Conservation (phyloP, 2,888 invertebrate species). For the Tetropium fuscum region DNA sequence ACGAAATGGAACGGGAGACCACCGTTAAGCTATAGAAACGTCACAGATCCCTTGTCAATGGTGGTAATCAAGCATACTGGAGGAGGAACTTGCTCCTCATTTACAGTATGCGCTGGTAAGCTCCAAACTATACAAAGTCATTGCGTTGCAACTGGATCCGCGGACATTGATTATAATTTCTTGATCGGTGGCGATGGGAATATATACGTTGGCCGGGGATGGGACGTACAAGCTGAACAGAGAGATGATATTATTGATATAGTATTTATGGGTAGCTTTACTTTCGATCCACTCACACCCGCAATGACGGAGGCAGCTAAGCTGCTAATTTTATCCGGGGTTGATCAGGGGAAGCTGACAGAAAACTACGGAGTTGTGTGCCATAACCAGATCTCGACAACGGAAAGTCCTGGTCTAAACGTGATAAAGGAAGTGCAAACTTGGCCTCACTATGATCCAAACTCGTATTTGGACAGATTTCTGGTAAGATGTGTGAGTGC, state of each 20-base stretch:
- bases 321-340: slow-evolving; percentile 64
- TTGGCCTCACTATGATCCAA: slow-evolving; percentile 65
- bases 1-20: slow-evolving; percentile 74
- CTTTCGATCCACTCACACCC: slow-evolving; percentile 49
- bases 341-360: slow-evolving; percentile 62
- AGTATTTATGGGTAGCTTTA: slow-evolving; percentile 43
- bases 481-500: slow-evolving; percentile 16
- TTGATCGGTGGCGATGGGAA: slow-evolving; percentile 80
- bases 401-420: slow-evolving; percentile 68
- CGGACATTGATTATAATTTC: slow-evolving; percentile 68
- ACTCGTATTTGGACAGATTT: slow-evolving; percentile 2
- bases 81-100: slow-evolving; percentile 63
- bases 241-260: slow-evolving; percentile 40
- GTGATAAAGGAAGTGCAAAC: slow-evolving; percentile 66
- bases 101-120: slow-evolving; percentile 65
- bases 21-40: slow-evolving; percentile 47
- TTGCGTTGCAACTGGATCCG: slow-evolving; percentile 53
- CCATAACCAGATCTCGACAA: slow-evolving; percentile 67
- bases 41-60: slow-evolving; percentile 29
- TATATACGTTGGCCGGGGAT: slow-evolving; percentile 75
- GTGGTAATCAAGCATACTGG: slow-evolving; percentile 69
- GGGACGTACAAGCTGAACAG: slow-evolving; percentile 53
- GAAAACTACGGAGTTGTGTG: slow-evolving; percentile 67
- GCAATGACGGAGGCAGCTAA: slow-evolving; percentile 66
- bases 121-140: slow-evolving; percentile 67